These are phyloP conservation scores for Huso huso DNA, from an alignment of 2,797 vertebrate species.

Conservation along the genomic window DNA sequence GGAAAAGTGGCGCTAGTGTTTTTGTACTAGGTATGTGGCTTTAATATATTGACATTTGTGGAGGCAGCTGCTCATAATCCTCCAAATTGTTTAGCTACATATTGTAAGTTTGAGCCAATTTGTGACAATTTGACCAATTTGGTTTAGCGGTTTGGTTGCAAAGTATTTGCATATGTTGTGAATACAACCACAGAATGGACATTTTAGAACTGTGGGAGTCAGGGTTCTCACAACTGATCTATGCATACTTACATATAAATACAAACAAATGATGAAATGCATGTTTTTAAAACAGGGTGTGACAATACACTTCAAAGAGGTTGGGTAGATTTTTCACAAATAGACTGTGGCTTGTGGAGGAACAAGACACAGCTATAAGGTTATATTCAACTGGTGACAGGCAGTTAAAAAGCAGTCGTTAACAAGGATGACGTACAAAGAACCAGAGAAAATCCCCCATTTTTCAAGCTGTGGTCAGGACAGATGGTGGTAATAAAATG, in stretches of 20 bases:
- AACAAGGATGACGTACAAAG: too few species aligned
- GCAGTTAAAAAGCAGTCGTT: too few species aligned
- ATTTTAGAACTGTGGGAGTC: not conserved
- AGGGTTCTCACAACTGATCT: not conserved
- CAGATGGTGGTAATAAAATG: too few species aligned
- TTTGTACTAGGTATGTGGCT: not conserved
- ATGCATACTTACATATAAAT: not conserved
- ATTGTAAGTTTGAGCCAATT: not conserved
- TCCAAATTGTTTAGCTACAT: not conserved
- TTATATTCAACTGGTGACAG: too few species aligned
- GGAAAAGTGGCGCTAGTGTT: not conserved
- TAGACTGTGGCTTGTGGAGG: not conserved
- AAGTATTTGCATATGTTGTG: not conserved
- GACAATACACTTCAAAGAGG: not conserved
- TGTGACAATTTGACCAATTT: not conserved
- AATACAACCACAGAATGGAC: not conserved
- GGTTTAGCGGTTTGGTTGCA: not conserved
- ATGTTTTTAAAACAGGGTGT: not conserved
- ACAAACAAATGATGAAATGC: not conserved
- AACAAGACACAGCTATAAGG: not conserved
- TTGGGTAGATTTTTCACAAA: not conserved
- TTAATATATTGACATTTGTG: not conserved
- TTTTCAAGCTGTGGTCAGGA: too few species aligned
- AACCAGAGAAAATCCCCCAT: too few species aligned
- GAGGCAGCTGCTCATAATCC: not conserved